A percentile compares a stretch with the other conserved stretches of the same genome.
phyloP scores from a whole-genome alignment of 2,113 vertebrate genomes.

The Perca flavescens region DNA sequence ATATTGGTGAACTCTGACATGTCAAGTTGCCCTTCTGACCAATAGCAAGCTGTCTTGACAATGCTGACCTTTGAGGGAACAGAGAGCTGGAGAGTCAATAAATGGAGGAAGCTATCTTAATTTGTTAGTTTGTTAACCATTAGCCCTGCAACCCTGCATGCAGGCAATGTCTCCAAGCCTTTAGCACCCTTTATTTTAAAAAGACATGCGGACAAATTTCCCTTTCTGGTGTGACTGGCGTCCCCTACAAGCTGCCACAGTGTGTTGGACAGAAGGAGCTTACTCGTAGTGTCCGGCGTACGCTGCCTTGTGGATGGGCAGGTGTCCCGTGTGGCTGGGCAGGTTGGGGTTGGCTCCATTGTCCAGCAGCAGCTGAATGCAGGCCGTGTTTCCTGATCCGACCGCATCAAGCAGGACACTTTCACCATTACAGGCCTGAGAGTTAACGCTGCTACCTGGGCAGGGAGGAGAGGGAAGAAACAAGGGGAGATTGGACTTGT shows the following conservation, averaged over 20 bases:
- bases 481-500: background rate
- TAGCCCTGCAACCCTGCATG: no score
- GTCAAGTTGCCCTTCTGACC: no score
- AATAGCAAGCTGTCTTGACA: no score
- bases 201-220: background rate
- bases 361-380: slow-evolving; percentile 88
- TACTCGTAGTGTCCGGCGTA: slow-evolving; percentile 91
- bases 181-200: no score
- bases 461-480: no score
- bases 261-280: slow-evolving; percentile 55
- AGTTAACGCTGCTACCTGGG: slow-evolving; percentile 87
- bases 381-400: slow-evolving; percentile 87
- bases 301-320: slow-evolving; percentile 90
- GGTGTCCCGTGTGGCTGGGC: slow-evolving; percentile 85
- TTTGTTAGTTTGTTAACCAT: no score
- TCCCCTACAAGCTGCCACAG: no score
- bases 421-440: slow-evolving; percentile 86
- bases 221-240: background rate
- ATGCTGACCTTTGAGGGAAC: no score
- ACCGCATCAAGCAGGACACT: slow-evolving; percentile 89
- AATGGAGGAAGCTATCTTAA: no score
- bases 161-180: no score
- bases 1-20: no score
- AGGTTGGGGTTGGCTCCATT: slow-evolving; percentile 89
- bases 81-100: no score